Evolutionary conservation across 2,888 invertebrate species (phyloP).

Genomic region (Mystacides longicornis): DNA sequence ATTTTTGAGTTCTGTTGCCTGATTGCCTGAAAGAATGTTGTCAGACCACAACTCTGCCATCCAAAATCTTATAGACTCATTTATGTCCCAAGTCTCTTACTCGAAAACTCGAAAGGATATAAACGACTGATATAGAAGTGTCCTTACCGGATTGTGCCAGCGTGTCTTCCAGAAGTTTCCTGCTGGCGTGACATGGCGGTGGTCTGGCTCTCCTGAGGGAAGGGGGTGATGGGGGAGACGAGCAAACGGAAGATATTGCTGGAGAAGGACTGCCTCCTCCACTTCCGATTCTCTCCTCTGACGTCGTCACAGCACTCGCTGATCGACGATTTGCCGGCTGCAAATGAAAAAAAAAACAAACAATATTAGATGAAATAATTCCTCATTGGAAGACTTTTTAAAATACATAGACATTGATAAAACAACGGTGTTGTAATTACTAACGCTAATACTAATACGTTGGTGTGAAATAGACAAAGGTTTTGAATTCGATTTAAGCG

Average conservation of each 20-base stretch:
- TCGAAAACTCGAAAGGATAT: no score
- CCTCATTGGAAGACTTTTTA: neutral
- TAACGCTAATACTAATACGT: no score
- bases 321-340: constrained; percentile 29
- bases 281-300: constrained; percentile 31
- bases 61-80: neutral
- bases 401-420: neutral
- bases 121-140: no score
- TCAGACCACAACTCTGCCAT: neutral
- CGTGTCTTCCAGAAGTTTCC: constrained; percentile 62
- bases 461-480: no score
- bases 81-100: no score
- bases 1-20: neutral
- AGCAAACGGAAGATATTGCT: constrained; percentile 36
- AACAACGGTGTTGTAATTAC: no score
- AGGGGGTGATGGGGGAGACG: constrained; percentile 36
- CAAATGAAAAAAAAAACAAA: neutral
- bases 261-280: constrained; percentile 37
- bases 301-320: constrained; percentile 29
- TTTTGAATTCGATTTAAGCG: no score
- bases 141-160: constrained; percentile 49
- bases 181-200: constrained; percentile 50
- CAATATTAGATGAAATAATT: no score
- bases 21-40: neutral
- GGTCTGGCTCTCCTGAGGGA: constrained; percentile 38